phyloP scores from a whole-genome alignment of 2,888 invertebrate genomes.

The Patella depressa region DNA sequence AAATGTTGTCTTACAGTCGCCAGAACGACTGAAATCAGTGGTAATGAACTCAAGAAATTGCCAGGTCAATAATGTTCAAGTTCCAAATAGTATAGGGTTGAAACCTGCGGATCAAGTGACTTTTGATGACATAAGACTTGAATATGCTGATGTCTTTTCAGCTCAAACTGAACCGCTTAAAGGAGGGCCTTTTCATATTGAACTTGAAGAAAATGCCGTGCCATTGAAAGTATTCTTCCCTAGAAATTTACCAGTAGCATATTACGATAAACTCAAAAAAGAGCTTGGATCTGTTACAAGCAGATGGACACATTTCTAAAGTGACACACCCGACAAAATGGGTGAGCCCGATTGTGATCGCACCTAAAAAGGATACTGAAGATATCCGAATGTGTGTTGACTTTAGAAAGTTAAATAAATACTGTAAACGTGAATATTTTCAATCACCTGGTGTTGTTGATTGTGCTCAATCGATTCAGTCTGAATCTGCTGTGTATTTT shows the following conservation, averaged over 20 bases:
- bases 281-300: not conserved
- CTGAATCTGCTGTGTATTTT: not conserved
- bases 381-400: not conserved
- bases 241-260: not conserved
- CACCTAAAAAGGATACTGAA: not conserved
- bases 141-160: not conserved
- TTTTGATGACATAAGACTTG: not conserved
- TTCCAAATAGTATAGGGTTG: not conserved
- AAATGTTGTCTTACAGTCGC: not conserved
- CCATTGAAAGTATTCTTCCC: not conserved
- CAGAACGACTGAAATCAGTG: not conserved
- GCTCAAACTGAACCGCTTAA: slow-evolving; percentile 2
- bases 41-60: too few species aligned
- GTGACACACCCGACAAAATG: not conserved
- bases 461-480: not conserved
- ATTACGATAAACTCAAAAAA: not conserved
- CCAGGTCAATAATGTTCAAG: not conserved
- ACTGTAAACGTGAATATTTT: not conserved
- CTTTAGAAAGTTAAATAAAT: too few species aligned
- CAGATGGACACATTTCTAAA: not conserved
- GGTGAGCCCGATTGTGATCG: not conserved
- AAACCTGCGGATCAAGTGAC: not conserved
- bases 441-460: not conserved
- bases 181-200: not conserved
- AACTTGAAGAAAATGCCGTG: not conserved